Evolutionary conservation across 2,113 vertebrate genomes (phyloP).

Genomic region (Acrocephalus kingi): DNA sequence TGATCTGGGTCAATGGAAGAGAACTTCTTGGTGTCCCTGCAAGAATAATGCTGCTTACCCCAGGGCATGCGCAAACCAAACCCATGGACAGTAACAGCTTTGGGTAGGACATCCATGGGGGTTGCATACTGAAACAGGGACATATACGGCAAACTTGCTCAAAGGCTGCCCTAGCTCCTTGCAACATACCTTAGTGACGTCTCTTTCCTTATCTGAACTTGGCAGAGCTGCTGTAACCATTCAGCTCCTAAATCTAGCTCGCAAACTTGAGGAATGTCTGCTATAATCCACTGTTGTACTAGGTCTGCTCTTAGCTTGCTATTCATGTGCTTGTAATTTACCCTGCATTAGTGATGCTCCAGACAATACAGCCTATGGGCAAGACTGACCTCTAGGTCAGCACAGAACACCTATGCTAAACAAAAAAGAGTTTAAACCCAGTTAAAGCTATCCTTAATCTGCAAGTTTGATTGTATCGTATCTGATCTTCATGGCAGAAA

Average conservation of each 20-base stretch:
- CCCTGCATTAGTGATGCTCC: neutral
- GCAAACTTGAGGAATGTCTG: neutral
- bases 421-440: neutral
- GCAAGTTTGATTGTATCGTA: neutral
- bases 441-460: neutral
- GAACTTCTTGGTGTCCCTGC: slow-evolving; percentile 79
- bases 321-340: neutral
- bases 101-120: neutral
- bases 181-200: neutral
- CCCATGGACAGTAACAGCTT: neutral
- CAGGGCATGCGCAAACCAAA: neutral
- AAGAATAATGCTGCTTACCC: neutral
- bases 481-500: neutral
- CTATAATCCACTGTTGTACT: neutral
- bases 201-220: neutral
- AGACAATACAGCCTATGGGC: neutral
- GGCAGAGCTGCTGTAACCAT: neutral
- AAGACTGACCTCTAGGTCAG: neutral
- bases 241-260: neutral
- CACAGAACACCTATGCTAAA: neutral
- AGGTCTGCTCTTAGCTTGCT: neutral
- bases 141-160: neutral
- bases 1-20: slow-evolving; percentile 76
- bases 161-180: neutral
- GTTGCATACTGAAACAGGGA: neutral